A percentile compares a stretch with the other conserved stretches of the same genome.
Conservation (phyloP, 1,140 invertebrate species). For the Elymnias hypermnestra region DNA sequence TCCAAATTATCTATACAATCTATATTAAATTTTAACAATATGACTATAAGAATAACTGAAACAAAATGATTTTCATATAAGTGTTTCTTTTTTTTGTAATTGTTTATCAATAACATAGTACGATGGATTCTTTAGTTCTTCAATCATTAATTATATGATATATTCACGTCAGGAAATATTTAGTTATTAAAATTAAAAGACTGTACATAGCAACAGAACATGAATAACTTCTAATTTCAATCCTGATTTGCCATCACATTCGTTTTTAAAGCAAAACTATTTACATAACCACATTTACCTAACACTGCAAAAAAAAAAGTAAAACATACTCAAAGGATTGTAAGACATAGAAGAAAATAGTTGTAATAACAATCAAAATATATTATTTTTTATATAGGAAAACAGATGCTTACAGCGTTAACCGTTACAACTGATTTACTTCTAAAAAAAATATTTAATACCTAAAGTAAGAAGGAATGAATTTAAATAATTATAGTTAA, state of each 20-base stretch:
- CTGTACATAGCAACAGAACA: slow-evolving; percentile 28
- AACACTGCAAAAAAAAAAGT: slow-evolving; percentile 39
- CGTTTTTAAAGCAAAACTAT: slow-evolving; percentile 58
- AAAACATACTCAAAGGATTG: slow-evolving; percentile 11
- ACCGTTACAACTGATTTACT: slow-evolving; percentile 20
- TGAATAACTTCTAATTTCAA: slow-evolving; percentile 23
- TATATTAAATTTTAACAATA: background rate
- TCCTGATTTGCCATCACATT: slow-evolving; percentile 20
- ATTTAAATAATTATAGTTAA: slow-evolving; percentile 48
- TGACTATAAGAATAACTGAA: background rate
- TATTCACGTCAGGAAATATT: background rate
- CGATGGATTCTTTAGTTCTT: too few relatives aligned
- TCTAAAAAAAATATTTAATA: slow-evolving; percentile 23
- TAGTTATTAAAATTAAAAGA: slow-evolving; percentile 17
- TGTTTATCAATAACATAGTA: too few relatives aligned
- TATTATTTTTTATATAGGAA: slow-evolving; percentile 18
- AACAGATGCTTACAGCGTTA: slow-evolving; percentile 18
- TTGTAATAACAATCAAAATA: slow-evolving; percentile 15
- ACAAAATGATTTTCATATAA: too few relatives aligned
- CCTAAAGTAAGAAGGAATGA: slow-evolving; percentile 66
- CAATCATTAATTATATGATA: too few relatives aligned
- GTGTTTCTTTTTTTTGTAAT: too few relatives aligned
- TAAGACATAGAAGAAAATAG: slow-evolving; percentile 6
- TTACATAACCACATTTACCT: slow-evolving; percentile 62
- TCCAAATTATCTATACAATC: background rate